Conservation (phyloP, 1,140 invertebrate genomes). For the Drosophila miranda region DNA sequence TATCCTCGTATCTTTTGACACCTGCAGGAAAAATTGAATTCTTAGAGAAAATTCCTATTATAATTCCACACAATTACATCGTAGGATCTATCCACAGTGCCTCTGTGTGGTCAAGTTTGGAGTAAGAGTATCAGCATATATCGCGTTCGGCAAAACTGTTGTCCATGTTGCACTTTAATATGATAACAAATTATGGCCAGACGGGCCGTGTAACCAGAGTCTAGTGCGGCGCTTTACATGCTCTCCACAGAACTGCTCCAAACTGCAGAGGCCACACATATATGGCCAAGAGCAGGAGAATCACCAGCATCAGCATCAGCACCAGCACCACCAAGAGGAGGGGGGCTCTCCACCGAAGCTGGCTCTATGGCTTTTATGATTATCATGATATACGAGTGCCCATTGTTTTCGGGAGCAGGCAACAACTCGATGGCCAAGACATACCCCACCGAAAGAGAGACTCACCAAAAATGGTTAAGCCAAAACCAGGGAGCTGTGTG, state of each 20-base stretch:
- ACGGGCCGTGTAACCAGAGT: constrained; percentile 52
- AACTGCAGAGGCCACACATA: constrained; percentile 46
- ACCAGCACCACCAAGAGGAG: constrained; percentile 36
- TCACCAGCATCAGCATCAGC: not conserved
- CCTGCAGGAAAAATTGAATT: constrained; percentile 18
- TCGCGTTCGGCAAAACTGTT: constrained; percentile 52
- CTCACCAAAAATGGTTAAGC: constrained; percentile 71
- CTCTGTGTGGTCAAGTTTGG: constrained; percentile 53
- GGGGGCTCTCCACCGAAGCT: constrained; percentile 8
- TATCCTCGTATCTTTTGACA: constrained; percentile 2
- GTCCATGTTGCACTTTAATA: constrained; percentile 74
- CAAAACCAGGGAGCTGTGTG: constrained; percentile 58
- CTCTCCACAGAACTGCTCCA: constrained; percentile 17
- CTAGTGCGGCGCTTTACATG: constrained; percentile 75
- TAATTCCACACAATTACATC: constrained; percentile 14
- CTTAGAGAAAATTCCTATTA: constrained; percentile 23
- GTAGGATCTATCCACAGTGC: constrained; percentile 20
- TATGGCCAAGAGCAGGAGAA: constrained; percentile 53
- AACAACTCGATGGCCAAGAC: constrained; percentile 37
- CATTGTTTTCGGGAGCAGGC: constrained; percentile 72
- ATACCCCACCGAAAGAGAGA: constrained; percentile 25
- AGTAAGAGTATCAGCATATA: constrained; percentile 46
- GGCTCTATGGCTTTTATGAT: constrained; percentile 69
- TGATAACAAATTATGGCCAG: constrained; percentile 78
- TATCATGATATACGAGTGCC: constrained; percentile 79